These are phyloP conservation scores for Trogon melanurus DNA, from an alignment of 2,113 vertebrate species.

Conservation along the genomic window DNA sequence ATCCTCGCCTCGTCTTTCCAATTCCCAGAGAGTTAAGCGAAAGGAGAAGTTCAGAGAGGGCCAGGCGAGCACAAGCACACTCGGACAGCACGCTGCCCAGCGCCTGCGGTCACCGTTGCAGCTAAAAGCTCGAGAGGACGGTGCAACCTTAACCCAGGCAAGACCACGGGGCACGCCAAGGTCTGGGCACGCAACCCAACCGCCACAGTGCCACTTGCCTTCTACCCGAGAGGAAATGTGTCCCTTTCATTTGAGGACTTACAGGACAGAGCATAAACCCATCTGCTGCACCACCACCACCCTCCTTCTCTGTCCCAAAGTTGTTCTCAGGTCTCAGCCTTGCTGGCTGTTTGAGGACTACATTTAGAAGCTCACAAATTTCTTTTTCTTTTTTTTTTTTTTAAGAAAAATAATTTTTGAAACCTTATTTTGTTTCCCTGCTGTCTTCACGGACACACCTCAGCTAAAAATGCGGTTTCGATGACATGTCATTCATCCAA, in stretches of 20 bases:
- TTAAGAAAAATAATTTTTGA: not conserved
- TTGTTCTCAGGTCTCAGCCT: not conserved
- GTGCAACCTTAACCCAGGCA: not conserved
- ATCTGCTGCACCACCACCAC: not conserved
- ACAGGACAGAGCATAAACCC: not conserved
- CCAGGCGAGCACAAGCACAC: not conserved
- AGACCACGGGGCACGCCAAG: accelerated
- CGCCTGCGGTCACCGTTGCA: not conserved
- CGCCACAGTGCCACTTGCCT: accelerated
- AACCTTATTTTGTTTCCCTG: not conserved
- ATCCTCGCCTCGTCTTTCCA: slow-evolving; percentile 9
- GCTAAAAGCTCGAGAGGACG: not conserved
- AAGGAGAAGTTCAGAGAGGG: not conserved
- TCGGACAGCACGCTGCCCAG: not conserved
- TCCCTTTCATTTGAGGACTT: not conserved
- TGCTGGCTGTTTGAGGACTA: not conserved
- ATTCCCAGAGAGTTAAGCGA: not conserved
- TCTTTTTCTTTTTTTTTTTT: not conserved
- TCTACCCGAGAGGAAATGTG: not conserved
- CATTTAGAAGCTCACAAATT: not conserved
- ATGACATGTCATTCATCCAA: not conserved
- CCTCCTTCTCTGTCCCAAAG: not conserved
- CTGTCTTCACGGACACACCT: not conserved
- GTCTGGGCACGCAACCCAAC: not conserved
- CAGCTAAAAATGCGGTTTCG: not conserved